Base-by-base conservation (phyloP, 1,140 invertebrate species). In the Battus philenor region DNA sequence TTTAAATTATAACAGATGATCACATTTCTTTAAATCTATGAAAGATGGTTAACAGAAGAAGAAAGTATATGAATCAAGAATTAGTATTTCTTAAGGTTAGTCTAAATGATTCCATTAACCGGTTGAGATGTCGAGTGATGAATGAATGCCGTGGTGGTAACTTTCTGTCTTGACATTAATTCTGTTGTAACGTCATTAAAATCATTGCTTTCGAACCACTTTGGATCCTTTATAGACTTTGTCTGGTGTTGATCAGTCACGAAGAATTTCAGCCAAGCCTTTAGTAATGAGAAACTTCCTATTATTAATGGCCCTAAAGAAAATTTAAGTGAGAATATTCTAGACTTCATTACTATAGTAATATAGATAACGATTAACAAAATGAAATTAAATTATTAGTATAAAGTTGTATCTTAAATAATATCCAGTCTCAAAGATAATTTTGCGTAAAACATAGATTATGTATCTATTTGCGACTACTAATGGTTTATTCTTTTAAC, bases 241-340 rank as follows among this genome's bases (percentile, higher is more conserved):
- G 76, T 68, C 59, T 86, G 74, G 55, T 67, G 70, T 54, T 71
- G 66, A 54, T 87, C 86, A 61, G 86, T 86, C 55, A 86, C 82
- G 86, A 74, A 87, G 86, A 86, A 86, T 68, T 87, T 87, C 84
- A 86, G 82, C 86, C 82, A 86, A 56, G 84, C 86, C 86, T 87
- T 84, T 66, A 74, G 76, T 68, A 78, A 82, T 61, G 65, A 85
- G 62, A 82, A 75, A 68, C 51, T 70, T 68, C 47, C 57, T 6
- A 54, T 67, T 67, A 68, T 49, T 57, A 56, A 44, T 48, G 44
- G 46, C 26, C n/a, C n/a, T n/a, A n/a, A 36, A 9, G 12, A 34
- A 33, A 16, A 18, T 9, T 32, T 13, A 5, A 16, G 2, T 7
- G 15, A 32, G n/a, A 16, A 32, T 7, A 6, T 27, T 27, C 24